Base-by-base conservation (phyloP, 2,797 vertebrate species). In the Arrhamphus sclerolepis region DNA sequence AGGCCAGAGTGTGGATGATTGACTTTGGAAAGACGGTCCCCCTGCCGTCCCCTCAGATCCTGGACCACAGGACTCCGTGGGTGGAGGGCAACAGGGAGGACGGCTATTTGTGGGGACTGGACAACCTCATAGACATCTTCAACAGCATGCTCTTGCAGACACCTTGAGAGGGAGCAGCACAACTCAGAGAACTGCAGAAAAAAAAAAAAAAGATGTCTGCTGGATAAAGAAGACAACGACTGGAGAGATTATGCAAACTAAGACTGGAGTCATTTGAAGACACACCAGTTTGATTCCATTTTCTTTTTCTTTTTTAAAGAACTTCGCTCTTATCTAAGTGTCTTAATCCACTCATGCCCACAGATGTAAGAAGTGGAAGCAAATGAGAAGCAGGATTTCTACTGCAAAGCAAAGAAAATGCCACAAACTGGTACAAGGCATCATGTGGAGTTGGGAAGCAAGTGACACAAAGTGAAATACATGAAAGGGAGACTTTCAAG, bases 21-120 rank as follows among this genome's bases (percentile, higher is more conserved):
- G 96, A 98, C 87, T 98, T 98, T 1, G 95, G 96, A 52, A 98
- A 98, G 85, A 98, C 95, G 0, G 91, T 94, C 1, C 89, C 92
- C 17, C 84, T 95, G 46, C 91, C 87, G 0, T 71, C 79, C 1
- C 82, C 89, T 22, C 86, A 75, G 59, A 92, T 69, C 1, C 86
- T 98, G 58, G 91, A 93, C 83, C 96, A 98, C 85, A 85, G 95
- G 50, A 93, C 92, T 7, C 89, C 93, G 39, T 98, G 96, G 96
- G 57, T 72, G 0, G 95, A 94, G 56, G 95, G 96, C 24, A 98
- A 95, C 90, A 92, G 87, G 1, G 96, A 98, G 74, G 96, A 98
- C 0, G 95, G 96, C 62, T 98, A 97, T 87, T 85, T 98, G 53
- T 94, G 94, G 89, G 96, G 96, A 48, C 80, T 98, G 81, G 94